These are phyloP conservation scores for Mythimna pallens DNA, from an alignment of 2,888 invertebrate species.

Conservation along the genomic window DNA sequence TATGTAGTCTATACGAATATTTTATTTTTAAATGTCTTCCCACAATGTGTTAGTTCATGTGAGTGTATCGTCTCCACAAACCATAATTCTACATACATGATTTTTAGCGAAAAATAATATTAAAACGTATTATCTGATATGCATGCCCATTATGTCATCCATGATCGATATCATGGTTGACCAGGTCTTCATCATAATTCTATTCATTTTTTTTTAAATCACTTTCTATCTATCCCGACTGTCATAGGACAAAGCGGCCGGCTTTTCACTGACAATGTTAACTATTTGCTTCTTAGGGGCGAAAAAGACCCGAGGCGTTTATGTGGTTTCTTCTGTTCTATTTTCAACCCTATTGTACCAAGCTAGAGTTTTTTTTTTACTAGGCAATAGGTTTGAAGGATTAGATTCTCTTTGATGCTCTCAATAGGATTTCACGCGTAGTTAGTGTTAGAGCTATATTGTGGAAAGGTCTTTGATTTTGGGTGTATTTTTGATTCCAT, in stretches of 20 bases:
- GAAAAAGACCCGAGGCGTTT: constrained; percentile 68
- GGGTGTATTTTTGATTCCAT: constrained; percentile 89
- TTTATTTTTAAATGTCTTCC: too few relatives aligned
- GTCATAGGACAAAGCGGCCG: constrained; percentile 52
- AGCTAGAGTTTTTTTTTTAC: constrained; percentile 57
- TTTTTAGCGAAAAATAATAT: too few relatives aligned
- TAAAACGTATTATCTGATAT: too few relatives aligned
- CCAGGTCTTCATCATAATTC: not conserved
- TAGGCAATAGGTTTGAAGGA: constrained; percentile 62
- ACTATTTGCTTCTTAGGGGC: constrained; percentile 73
- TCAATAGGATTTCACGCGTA: constrained; percentile 89
- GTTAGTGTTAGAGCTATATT: constrained; percentile 88
- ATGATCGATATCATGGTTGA: not conserved
- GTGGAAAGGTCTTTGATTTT: constrained; percentile 87
- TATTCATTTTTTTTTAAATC: constrained; percentile 16
- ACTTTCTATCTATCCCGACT: constrained; percentile 38
- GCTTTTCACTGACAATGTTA: constrained; percentile 67
- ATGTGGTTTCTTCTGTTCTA: constrained; percentile 20
- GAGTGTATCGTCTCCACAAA: not conserved
- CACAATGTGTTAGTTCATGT: too few relatives aligned
- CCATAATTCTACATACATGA: too few relatives aligned
- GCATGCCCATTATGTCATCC: too few relatives aligned
- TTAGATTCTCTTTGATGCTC: constrained; percentile 86
- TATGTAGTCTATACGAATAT: too few relatives aligned
- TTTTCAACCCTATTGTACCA: constrained; percentile 56